Evolutionary conservation across 2,113 vertebrate species (phyloP), one percentile per base, ranked within the genome.

Genomic region (Apus apus): DNA sequence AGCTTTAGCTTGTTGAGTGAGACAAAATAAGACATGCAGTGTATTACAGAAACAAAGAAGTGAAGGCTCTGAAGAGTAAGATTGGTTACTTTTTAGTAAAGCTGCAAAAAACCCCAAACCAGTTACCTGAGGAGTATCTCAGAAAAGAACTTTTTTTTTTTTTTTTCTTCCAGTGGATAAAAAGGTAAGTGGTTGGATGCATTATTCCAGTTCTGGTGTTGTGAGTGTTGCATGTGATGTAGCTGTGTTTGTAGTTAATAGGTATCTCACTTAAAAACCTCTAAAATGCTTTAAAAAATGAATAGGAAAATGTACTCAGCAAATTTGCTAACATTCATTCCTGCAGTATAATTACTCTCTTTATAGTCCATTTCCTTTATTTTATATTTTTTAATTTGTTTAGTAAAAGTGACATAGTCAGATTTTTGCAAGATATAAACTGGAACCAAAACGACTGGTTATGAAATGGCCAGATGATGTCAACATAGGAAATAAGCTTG

Each of bases 1-100:
- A 20, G 12, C 26, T 68, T 73, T 14, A 61, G 13, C 36, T 73
- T 6, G 1, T 11, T 67, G 45, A 56, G 14, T 0, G 1, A 56
- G 23, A 48, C 34, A 51, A 45, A 72, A 34, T 7, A 29, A 9
- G 60, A 29, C 21, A 5, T 29, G 6, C 27, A 43, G 27, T 17
- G 4, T 76, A 12, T 36, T 79, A 15, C 32, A 54, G 46, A 61
- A 29, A n/a, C 26, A 43, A 43, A 43, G 40, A 14, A 10, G 40
- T 70, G 72, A 3, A 70, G 62, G 2, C 22, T 78, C 16, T 40
- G 60, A 72, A 78, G 29, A 34, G 11, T 18, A 32, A 18, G 23
- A 1, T 27, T 43, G 27, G 48, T 54, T 23, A 50, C 21, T 70
- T 84, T n/a, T n/a, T 54, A 34, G 27, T 57, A 53, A 67, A 68